A percentile compares a stretch with the other conserved stretches of the same genome.
Evolutionary conservation across 2,888 invertebrate species (phyloP).

Genomic region (Ectropis crepuscularia): DNA sequence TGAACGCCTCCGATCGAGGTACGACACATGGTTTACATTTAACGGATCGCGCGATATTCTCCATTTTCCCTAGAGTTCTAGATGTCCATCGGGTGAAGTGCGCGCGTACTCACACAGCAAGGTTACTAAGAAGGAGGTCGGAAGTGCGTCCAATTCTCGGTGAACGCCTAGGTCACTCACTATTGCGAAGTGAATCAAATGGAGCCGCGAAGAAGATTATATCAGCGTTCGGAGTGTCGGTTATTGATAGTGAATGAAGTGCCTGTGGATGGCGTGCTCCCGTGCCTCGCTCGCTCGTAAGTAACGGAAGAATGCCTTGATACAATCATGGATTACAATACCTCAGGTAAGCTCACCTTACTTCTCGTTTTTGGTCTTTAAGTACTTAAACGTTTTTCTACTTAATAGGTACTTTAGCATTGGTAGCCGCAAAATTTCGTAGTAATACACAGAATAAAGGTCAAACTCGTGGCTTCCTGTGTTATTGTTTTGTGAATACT

Average conservation of each 20-base stretch:
- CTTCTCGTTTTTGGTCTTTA: neutral
- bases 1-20: constrained; percentile 80
- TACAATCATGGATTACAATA: constrained; percentile 34
- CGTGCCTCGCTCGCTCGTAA: constrained; percentile 32
- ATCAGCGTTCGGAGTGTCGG: constrained; percentile 59
- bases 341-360: constrained; percentile 35
- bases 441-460: constrained; percentile 24
- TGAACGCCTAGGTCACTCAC: constrained; percentile 68
- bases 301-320: constrained; percentile 42
- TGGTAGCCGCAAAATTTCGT: neutral
- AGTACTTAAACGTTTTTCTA: neutral
- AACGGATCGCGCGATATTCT: constrained; percentile 42
- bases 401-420: neutral
- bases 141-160: constrained; percentile 72
- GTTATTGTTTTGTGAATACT: constrained; percentile 36
- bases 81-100: constrained; percentile 51
- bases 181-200: constrained; percentile 62
- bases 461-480: constrained; percentile 22
- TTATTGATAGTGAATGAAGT: constrained; percentile 68
- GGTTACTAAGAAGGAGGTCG: constrained; percentile 70
- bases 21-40: constrained; percentile 63
- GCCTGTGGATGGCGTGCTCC: constrained; percentile 45
- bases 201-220: constrained; percentile 60
- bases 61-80: constrained; percentile 44
- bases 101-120: constrained; percentile 52